Conservation (phyloP, 2,888 invertebrate genomes). For the Zhuqinia jingwanae region DNA sequence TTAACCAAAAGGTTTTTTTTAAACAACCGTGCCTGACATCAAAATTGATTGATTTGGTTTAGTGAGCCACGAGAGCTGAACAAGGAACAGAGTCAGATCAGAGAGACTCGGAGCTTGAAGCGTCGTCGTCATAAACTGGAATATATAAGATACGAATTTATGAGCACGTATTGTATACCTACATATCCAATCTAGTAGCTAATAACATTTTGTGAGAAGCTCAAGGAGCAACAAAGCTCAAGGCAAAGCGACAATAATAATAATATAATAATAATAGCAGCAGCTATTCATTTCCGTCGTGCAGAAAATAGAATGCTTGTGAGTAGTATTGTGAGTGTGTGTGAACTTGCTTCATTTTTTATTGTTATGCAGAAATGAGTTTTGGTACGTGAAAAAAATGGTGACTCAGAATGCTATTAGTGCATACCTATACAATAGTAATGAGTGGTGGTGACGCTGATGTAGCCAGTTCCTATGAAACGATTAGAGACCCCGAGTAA, state of each 20-base stretch:
- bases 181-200: no score
- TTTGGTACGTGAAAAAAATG: conserved; percentile 22
- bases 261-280: conserved; percentile 12
- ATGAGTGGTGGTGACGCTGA: conserved; percentile 26
- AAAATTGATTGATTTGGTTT: conserved; percentile 51
- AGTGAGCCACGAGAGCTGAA: conserved; percentile 27
- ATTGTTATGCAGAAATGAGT: conserved; percentile 55
- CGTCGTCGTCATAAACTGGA: no score
- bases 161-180: no score
- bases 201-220: background rate
- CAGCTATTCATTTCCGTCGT: conserved; percentile 51
- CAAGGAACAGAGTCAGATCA: background rate
- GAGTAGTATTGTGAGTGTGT: background rate
- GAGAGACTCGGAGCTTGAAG: no score
- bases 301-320: conserved; percentile 53
- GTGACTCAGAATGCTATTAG: conserved; percentile 22
- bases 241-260: no score
- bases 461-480: conserved; percentile 33
- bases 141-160: no score
- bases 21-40: background rate
- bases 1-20: no score
- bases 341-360: conserved; percentile 4
- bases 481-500: conserved; percentile 27
- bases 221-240: conserved; percentile 41
- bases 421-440: background rate